Evolutionary conservation across 2,113 vertebrate genomes (phyloP).

Genomic region (Alethe diademata): DNA sequence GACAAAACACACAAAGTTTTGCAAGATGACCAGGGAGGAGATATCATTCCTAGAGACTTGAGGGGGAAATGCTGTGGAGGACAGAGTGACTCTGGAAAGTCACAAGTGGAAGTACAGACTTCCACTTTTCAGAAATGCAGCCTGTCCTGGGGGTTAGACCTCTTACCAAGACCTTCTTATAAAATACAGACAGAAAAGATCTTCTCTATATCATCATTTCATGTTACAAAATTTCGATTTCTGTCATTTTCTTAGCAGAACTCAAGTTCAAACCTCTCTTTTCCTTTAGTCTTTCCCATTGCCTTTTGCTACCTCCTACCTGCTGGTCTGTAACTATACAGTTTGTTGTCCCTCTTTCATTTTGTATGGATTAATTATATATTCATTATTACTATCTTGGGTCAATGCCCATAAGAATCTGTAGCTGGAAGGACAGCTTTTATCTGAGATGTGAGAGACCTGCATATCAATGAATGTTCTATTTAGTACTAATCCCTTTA

Average conservation of each 20-base stretch:
- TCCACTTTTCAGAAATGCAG: background rate
- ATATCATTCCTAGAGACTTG: background rate
- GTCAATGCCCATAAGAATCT: background rate
- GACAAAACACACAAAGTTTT: background rate
- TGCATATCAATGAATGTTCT: background rate
- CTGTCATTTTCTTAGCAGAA: background rate
- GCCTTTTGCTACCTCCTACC: background rate
- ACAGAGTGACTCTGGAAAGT: background rate
- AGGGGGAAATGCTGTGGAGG: background rate
- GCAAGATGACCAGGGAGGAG: background rate
- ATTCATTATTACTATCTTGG: background rate
- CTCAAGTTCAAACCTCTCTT: background rate
- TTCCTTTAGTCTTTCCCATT: background rate
- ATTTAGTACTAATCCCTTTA: background rate
- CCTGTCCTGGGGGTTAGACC: background rate
- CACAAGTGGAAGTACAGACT: background rate
- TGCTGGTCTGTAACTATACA: background rate
- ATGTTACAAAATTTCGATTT: background rate
- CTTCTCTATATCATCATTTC: background rate
- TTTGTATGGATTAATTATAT: background rate
- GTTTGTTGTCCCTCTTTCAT: background rate
- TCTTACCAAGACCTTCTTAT: background rate
- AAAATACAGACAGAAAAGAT: background rate
- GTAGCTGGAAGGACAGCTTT: background rate
- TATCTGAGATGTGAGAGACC: background rate